Base-by-base conservation (phyloP, 2,888 invertebrate genomes). In the Druceiella hillmani region DNA sequence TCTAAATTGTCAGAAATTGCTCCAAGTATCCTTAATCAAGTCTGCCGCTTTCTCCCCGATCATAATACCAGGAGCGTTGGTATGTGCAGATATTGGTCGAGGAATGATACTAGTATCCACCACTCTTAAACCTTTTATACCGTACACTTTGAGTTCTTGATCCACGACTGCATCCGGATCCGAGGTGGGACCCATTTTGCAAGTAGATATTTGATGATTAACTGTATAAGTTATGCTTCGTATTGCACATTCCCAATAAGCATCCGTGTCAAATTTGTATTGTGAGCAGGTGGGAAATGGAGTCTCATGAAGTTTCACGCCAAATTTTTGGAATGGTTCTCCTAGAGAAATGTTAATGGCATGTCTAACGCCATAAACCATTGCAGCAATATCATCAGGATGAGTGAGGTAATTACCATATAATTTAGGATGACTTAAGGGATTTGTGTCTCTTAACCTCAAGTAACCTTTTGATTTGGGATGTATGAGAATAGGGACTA, bases 381-480 rank as follows among this genome's bases (percentile, higher is more conserved):
- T 58, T 1, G 78, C 79, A 11, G 75, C 67, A 2, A 79, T 57
- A 50, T 89, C 88, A 17, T 72, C 62, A 3, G 74, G 74, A 44
- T 79, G 68, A 5, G 75, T 64, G 37, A 82, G 70, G 55, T 87
- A 87, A 51, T 85, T 84, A 2, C 84, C 75, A 46, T 78, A 74
- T 40, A 87, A 73, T 26, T 72, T 57, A 0, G 87, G 87, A 50
- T 78, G 71, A 13, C 77, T 74, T 12, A 71, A 67, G 1, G 83
- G 84, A 56, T 86, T 76, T 1, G 55, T 73, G 33, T 77, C 73
- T 50, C 69, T 75, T 9, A 88, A 62, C 52, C 76, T 76, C 10
- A 88, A 57, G 38, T 65, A 64, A 1, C 87, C 87, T n/a, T 75
- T 69, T 17, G 83, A 83, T 51, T 76, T 77, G 1, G 87, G 82